phyloP scores from a whole-genome alignment of 2,888 invertebrate genomes.

The Microctonus hyperodae region DNA sequence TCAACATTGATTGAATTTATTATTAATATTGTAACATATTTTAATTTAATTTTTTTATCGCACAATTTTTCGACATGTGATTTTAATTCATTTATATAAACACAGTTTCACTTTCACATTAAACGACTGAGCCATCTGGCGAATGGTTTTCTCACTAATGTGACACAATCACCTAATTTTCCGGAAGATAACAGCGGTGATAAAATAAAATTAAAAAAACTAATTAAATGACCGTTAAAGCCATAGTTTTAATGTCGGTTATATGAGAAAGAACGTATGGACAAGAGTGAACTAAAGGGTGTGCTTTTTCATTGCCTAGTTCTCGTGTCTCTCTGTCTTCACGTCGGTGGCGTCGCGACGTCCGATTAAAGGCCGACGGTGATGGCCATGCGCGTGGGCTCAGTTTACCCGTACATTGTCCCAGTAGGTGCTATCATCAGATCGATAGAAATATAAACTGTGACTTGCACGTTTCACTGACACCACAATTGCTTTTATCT shows the following conservation, averaged over 20 bases:
- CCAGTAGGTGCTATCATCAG: conserved; percentile 47
- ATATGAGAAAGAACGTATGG: conserved; percentile 21
- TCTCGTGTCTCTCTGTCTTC: neutral
- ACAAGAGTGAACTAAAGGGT: conserved; percentile 38
- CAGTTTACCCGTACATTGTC: conserved; percentile 21
- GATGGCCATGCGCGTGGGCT: conserved; percentile 52
- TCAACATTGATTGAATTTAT: neutral
- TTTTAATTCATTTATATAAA: neutral
- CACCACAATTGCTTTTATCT: conserved; percentile 25
- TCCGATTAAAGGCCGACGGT: conserved; percentile 55
- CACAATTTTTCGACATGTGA: neutral
- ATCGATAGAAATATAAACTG: conserved; percentile 55
- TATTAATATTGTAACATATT: neutral
- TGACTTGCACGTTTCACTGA: conserved; percentile 28
- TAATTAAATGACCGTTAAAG: neutral
- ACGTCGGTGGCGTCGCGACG: conserved; percentile 48
- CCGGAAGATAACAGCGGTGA: neutral
- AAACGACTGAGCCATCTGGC: neutral
- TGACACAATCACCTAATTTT: neutral
- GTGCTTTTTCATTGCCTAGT: conserved; percentile 29
- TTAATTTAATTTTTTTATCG: neutral
- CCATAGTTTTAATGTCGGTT: neutral
- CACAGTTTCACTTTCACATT: neutral
- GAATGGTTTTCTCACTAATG: neutral
- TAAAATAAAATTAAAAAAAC: neutral